These are phyloP conservation scores for Stramonita haemastoma DNA, from an alignment of 2,888 invertebrate genomes.

Conservation along the genomic window DNA sequence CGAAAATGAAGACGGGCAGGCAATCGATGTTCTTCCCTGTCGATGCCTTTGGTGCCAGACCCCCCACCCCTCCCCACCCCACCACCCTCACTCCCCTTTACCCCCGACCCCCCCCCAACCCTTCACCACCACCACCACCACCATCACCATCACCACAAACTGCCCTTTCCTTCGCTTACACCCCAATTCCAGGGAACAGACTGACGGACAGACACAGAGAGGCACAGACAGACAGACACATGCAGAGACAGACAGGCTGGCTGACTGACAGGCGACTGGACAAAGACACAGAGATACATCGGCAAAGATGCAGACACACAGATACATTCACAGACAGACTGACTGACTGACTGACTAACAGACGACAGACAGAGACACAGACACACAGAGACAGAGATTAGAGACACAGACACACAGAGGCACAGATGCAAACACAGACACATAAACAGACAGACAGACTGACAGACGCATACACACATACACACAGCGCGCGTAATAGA, in stretches of 20 bases:
- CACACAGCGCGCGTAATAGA: too few relatives aligned
- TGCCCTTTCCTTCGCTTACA: too few relatives aligned
- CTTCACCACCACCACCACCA: not conserved
- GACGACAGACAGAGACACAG: not conserved
- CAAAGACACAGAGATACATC: not conserved
- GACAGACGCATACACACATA: not conserved
- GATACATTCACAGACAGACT: not conserved
- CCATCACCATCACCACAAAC: not conserved
- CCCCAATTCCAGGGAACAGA: not conserved
- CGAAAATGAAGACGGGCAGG: too few relatives aligned
- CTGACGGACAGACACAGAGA: slow-evolving; percentile 7
- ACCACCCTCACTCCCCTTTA: not conserved
- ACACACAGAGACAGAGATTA: not conserved
- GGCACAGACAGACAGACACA: not conserved
- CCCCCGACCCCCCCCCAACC: not conserved
- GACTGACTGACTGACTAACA: not conserved
- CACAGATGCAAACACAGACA: not conserved
- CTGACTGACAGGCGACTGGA: not conserved
- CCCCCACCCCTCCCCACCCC: not conserved
- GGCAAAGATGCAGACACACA: not conserved
- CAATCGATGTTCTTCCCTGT: too few relatives aligned
- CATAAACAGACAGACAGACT: not conserved
- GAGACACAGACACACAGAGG: not conserved
- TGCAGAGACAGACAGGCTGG: not conserved
- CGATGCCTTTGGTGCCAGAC: not conserved